Evolutionary conservation across 1,140 invertebrate species (phyloP).

Genomic region (Pogonomyrmex californicus): DNA sequence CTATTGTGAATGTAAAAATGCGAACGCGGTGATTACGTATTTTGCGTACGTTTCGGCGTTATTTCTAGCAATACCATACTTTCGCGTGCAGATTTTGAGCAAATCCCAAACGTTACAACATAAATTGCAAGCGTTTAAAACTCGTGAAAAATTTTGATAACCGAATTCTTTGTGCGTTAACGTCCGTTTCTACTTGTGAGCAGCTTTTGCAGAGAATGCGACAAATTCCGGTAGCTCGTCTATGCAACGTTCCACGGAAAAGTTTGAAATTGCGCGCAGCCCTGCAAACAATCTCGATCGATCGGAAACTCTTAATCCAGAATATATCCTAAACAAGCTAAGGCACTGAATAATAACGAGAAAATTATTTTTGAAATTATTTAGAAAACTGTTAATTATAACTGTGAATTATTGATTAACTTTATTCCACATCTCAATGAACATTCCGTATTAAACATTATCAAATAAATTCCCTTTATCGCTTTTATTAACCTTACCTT

Average conservation of each 20-base stretch:
- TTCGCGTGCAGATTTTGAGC: not conserved
- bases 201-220: constrained; percentile 42
- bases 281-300: constrained; percentile 51
- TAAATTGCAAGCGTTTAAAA: constrained; percentile 34
- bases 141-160: constrained; percentile 48
- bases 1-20: not conserved
- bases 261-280: constrained; percentile 55
- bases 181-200: constrained; percentile 44
- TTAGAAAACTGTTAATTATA: not conserved
- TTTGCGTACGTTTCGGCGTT: not conserved
- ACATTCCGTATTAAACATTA: not conserved
- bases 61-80: not conserved
- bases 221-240: constrained; percentile 48
- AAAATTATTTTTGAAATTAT: constrained; percentile 16
- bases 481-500: not conserved
- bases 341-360: not conserved
- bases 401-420: not conserved
- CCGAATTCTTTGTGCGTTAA: constrained; percentile 57
- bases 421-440: not conserved
- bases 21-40: not conserved
- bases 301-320: constrained; percentile 44
- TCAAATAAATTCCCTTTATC: not conserved
- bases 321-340: constrained; percentile 12
- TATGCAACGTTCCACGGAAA: constrained; percentile 42
- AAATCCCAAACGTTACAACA: constrained; percentile 4